Evolutionary conservation across 2,797 vertebrate species (phyloP).

Genomic region (Silurus aristotelis): DNA sequence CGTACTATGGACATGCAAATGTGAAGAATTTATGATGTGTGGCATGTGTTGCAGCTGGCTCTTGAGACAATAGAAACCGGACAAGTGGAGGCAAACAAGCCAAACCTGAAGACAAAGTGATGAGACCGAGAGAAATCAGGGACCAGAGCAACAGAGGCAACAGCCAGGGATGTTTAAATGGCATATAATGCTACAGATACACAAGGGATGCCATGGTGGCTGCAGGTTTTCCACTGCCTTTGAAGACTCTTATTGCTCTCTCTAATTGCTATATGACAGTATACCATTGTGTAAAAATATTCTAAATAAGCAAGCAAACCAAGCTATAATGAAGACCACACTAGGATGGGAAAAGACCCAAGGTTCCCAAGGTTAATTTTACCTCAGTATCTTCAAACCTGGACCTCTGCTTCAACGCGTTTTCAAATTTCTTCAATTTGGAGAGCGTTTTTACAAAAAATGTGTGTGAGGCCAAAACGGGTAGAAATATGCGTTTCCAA

Average conservation of each 20-base stretch:
- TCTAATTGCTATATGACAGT: not conserved
- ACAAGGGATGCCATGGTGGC: not conserved
- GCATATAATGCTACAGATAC: not conserved
- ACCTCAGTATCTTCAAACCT: not conserved
- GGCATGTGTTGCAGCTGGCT: not conserved
- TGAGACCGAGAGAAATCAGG: not conserved
- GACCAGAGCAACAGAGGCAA: not conserved
- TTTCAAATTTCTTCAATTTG: too few relatives aligned
- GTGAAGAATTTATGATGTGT: not conserved
- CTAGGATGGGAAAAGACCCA: not conserved
- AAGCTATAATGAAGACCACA: not conserved
- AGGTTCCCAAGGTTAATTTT: not conserved
- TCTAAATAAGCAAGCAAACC: not conserved
- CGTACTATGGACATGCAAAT: not conserved
- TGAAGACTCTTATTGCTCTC: not conserved
- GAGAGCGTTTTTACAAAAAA: not conserved
- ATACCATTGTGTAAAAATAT: not conserved
- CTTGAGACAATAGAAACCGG: conserved; percentile 7
- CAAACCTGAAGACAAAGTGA: not conserved
- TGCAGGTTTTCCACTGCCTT: not conserved
- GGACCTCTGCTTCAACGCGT: not conserved
- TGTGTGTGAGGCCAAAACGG: too few relatives aligned
- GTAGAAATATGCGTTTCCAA: too few relatives aligned
- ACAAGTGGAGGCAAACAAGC: conserved; percentile 2
- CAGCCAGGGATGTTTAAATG: conserved; percentile 10